Percentiles rank a stretch among this genome's conserved stretches.
phyloP scores from a whole-genome alignment of 2,113 vertebrate genomes.

The Merops nubicus region DNA sequence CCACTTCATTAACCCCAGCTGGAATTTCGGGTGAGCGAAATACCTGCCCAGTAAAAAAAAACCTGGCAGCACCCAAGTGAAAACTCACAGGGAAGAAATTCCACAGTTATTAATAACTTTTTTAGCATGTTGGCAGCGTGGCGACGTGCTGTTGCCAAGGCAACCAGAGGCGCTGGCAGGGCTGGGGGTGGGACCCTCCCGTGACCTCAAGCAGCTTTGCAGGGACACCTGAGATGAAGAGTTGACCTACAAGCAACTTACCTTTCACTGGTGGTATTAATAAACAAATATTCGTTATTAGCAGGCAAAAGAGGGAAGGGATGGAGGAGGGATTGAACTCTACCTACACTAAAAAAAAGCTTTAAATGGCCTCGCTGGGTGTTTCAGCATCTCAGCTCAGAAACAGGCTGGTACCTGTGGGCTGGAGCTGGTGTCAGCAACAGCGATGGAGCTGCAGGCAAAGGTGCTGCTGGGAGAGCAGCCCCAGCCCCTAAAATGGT shows the following conservation, averaged over 20 bases:
- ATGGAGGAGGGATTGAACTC: rapidly evolving
- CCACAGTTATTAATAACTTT: constrained; percentile 16
- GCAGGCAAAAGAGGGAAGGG: not conserved
- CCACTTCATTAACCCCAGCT: not conserved
- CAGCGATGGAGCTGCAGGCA: not conserved
- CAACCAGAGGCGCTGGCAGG: constrained; percentile 30
- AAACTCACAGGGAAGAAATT: not conserved
- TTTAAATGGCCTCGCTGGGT: not conserved
- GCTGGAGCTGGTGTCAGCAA: not conserved
- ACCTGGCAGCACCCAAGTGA: not conserved
- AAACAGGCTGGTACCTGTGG: not conserved
- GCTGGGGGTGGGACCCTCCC: constrained; percentile 26
- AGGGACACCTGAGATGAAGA: not conserved
- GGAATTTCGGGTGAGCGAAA: not conserved
- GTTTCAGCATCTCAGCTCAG: not conserved
- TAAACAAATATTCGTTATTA: not conserved
- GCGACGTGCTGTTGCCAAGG: constrained; percentile 62
- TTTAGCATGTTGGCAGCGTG: not conserved
- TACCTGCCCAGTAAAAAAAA: not conserved
- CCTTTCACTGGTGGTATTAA: not conserved
- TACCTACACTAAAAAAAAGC: rapidly evolving
- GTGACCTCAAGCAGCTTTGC: not conserved
- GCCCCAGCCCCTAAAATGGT: not conserved
- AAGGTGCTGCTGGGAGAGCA: not conserved
- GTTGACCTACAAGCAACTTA: not conserved